Evolutionary conservation across 1,140 invertebrate genomes (phyloP).

Genomic region (Apis dorsata): DNA sequence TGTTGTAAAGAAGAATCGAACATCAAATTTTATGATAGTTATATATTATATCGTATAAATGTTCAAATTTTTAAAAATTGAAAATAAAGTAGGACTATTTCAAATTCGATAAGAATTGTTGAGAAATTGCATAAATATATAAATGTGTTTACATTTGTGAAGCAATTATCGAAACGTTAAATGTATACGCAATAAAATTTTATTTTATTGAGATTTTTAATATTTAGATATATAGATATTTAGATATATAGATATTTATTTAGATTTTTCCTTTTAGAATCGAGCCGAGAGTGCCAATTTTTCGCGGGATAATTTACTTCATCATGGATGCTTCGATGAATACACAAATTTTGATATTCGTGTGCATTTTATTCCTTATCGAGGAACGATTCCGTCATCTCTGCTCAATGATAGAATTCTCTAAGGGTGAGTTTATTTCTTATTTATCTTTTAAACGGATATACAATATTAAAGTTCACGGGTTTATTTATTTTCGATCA

Average conservation of each 20-base stretch:
- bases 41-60: not conserved
- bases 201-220: not conserved
- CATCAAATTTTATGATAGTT: too few species aligned
- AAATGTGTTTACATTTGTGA: not conserved
- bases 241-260: not conserved
- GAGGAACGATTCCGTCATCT: slow-evolving; percentile 51
- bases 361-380: slow-evolving; percentile 52
- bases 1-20: not conserved
- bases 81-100: not conserved
- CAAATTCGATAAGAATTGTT: not conserved
- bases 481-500: not conserved
- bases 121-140: too few species aligned
- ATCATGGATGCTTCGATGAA: slow-evolving; percentile 53
- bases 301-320: slow-evolving; percentile 52
- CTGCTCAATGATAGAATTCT: slow-evolving; percentile 40
- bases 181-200: not conserved
- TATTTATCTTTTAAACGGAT: slow-evolving; percentile 19
- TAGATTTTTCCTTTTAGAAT: slow-evolving; percentile 35
- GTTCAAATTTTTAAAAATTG: not conserved
- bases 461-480: not conserved
- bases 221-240: too few species aligned
- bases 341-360: slow-evolving; percentile 61
- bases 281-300: slow-evolving; percentile 37
- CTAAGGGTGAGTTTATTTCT: slow-evolving; percentile 45
- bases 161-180: not conserved